These are phyloP conservation scores for Todiramphus saurophagus DNA, from an alignment of 2,113 vertebrate species.

Conservation along the genomic window DNA sequence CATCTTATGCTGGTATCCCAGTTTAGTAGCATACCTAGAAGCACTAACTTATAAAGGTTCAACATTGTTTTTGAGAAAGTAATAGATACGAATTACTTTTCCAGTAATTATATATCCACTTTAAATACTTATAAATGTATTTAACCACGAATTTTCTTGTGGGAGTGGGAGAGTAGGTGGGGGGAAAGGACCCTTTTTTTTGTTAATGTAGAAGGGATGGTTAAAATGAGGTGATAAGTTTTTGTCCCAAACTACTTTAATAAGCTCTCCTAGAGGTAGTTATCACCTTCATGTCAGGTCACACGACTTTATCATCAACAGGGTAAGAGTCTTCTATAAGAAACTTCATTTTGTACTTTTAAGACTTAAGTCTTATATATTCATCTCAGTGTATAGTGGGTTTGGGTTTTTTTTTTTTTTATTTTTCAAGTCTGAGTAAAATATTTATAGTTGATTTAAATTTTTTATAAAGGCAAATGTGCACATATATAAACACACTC, in stretches of 20 bases:
- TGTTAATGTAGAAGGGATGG: not conserved
- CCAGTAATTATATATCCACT: not conserved
- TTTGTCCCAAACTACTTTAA: not conserved
- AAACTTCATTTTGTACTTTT: not conserved
- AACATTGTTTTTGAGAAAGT: not conserved
- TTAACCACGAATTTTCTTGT: not conserved
- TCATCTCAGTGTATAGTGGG: not conserved
- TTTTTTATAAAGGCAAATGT: not conserved
- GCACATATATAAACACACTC: not conserved
- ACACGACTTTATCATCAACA: not conserved
- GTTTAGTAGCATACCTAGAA: not conserved
- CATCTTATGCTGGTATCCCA: not conserved
- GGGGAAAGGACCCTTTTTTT: not conserved
- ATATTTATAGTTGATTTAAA: not conserved
- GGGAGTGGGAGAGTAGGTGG: rapidly evolving
- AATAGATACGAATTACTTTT: not conserved
- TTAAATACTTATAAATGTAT: not conserved
- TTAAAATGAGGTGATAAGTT: not conserved
- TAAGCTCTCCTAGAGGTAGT: not conserved
- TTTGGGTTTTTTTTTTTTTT: too few relatives aligned
- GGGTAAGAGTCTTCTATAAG: not conserved
- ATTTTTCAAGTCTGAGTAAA: not conserved
- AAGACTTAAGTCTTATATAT: not conserved
- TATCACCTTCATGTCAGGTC: not conserved
- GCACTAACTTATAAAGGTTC: not conserved